Percentiles rank a stretch among this genome's conserved stretches.
phyloP scores from a whole-genome alignment of 2,888 invertebrate species.

The Cinara cedri region DNA sequence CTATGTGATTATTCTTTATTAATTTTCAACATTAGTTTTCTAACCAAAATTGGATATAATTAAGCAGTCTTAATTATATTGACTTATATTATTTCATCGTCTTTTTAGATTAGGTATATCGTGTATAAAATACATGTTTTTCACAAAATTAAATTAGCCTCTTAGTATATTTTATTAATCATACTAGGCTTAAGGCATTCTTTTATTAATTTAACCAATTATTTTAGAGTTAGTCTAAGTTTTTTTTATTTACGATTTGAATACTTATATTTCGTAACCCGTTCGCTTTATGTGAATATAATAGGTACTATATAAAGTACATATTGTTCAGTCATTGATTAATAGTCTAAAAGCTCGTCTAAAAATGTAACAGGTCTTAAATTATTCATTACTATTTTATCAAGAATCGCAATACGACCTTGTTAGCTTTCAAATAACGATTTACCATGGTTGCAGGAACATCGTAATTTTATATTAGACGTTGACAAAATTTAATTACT shows the following conservation, averaged over 20 bases:
- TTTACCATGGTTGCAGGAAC: slow-evolving; percentile 30
- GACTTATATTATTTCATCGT: too few species aligned
- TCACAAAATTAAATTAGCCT: too few species aligned
- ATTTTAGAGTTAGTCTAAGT: too few species aligned
- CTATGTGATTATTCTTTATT: too few species aligned
- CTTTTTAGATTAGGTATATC: too few species aligned
- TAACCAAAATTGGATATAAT: too few species aligned
- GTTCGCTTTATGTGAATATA: background rate
- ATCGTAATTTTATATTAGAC: background rate
- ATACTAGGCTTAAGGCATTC: too few species aligned
- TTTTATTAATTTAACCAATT: too few species aligned
- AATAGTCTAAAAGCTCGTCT: background rate
- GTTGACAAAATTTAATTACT: slow-evolving; percentile 36
- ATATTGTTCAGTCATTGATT: slow-evolving; percentile 14
- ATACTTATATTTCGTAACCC: background rate
- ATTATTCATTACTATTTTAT: slow-evolving; percentile 35
- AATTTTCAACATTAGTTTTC: too few species aligned
- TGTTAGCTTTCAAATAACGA: slow-evolving; percentile 20
- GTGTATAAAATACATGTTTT: too few species aligned
- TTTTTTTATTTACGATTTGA: background rate
- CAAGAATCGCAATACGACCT: slow-evolving; percentile 1
- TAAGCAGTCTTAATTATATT: too few species aligned
- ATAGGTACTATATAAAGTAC: background rate
- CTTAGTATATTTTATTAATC: too few species aligned
- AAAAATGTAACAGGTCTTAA: slow-evolving; percentile 1